These are phyloP conservation scores for Rhagium mordax DNA, from an alignment of 2,888 invertebrate species.

Conservation along the genomic window DNA sequence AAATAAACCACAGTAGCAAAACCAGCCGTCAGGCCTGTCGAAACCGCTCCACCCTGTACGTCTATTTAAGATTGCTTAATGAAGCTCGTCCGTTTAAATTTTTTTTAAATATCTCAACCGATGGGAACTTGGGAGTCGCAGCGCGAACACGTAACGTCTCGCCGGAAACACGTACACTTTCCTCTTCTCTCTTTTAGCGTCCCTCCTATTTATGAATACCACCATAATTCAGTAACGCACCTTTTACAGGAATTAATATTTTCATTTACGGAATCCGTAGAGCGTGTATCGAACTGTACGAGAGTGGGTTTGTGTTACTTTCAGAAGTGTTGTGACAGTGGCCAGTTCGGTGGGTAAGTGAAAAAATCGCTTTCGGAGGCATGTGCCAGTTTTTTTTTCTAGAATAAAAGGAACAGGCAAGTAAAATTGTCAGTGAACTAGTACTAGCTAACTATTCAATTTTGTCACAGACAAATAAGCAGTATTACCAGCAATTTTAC, in stretches of 20 bases:
- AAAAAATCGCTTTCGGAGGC: background rate
- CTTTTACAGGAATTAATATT: constrained; percentile 28
- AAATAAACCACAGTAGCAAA: too few relatives aligned
- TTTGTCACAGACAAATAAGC: too few relatives aligned
- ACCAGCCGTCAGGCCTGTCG: too few relatives aligned
- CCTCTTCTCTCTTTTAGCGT: background rate
- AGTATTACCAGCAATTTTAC: too few relatives aligned
- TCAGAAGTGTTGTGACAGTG: background rate
- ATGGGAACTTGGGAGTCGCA: constrained; percentile 19
- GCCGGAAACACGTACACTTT: constrained; percentile 43
- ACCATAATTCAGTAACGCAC: constrained; percentile 15
- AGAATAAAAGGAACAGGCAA: too few relatives aligned
- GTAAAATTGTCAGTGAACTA: too few relatives aligned
- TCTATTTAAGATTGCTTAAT: constrained; percentile 3
- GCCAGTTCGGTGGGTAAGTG: too few relatives aligned
- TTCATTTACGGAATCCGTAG: background rate
- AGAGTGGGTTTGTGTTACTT: background rate
- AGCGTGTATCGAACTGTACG: background rate
- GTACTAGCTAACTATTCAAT: too few relatives aligned
- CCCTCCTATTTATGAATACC: constrained; percentile 6
- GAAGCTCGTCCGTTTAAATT: constrained; percentile 16
- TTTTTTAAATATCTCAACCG: constrained; percentile 8
- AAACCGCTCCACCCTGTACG: background rate
- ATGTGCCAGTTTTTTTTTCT: too few relatives aligned
- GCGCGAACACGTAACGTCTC: constrained; percentile 32